Evolutionary conservation across 1,140 invertebrate genomes (phyloP), one percentile per base, ranked within the genome.

Genomic region (Daktulosphaira vitifoliae): DNA sequence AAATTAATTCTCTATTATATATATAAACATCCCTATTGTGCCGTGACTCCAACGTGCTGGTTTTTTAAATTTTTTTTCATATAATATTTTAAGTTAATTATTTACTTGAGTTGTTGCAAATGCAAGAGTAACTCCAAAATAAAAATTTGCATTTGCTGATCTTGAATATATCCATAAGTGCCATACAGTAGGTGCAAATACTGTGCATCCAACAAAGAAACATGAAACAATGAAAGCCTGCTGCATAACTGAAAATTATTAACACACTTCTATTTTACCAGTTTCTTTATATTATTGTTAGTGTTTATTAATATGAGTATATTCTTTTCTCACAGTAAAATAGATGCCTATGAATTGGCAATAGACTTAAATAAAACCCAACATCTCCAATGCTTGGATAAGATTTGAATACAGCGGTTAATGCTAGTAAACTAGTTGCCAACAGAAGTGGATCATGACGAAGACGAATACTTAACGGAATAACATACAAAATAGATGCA

Each of bases 91-190:
- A n/a, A n/a, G n/a, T n/a, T n/a, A n/a, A n/a, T n/a, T n/a, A 50
- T 38, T 72, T 75, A 85, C 83, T 76, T 86, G 82, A 65, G 93
- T 93, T 51, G 92, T 89, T 25, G 88, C 91, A 78, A 95, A 98
- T 1, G 92, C 92, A 29, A 99, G 78, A 1, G 94, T 97, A 6
- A 96, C 91, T 9, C 94, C 96, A 79, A 99, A 99, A 76, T 96
- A 99, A 73, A 98, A 99, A 77, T 99, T 99, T 0, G 96, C 95
- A 83, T 99, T 99, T 16, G 95, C 97, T 50, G 94, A 97, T 65
- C 94, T 90, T 18, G 90, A 88, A 74, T 96, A 96, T 56, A 99
- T 96, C 97, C 97, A 99, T 16, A 98, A 81, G 76, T 98, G 87
- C 90, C 93, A 98, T 20, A 98, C 85, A 25, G 95, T 89, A 1